phyloP scores from a whole-genome alignment of 1,140 invertebrate genomes.

The Eupeodes corollae region DNA sequence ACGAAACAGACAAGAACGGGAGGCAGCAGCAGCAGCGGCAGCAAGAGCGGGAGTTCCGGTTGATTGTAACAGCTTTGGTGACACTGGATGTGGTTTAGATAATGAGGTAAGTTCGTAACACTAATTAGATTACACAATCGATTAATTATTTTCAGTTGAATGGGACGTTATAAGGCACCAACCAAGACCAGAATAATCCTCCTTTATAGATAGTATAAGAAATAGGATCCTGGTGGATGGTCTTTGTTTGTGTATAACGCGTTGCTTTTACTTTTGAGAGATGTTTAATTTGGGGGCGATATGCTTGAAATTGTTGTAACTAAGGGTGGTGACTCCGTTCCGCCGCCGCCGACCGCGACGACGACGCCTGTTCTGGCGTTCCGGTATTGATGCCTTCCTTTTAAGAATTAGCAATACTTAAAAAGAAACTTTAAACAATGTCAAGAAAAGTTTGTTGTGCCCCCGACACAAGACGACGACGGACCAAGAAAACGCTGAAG shows the following conservation, averaged over 20 bases:
- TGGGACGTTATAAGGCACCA: not conserved
- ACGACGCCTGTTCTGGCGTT: too few species aligned
- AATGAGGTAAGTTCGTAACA: not conserved
- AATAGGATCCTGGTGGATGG: too few species aligned
- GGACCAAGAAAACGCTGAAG: too few species aligned
- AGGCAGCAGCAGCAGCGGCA: constrained; percentile 2
- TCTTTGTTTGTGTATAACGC: too few species aligned
- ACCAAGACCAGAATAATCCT: not conserved
- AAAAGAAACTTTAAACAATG: not conserved
- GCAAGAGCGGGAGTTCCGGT: constrained; percentile 1
- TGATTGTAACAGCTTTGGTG: not conserved
- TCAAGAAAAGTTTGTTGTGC: not conserved
- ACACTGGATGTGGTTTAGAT: not conserved
- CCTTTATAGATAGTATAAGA: too few species aligned
- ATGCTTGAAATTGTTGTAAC: too few species aligned
- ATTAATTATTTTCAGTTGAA: not conserved
- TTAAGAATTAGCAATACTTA: not conserved
- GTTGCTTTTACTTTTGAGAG: too few species aligned
- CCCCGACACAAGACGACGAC: not conserved
- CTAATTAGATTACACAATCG: not conserved
- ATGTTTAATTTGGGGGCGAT: too few species aligned
- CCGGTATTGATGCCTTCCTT: too few species aligned
- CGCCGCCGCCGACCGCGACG: too few species aligned
- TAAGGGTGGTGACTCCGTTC: too few species aligned
- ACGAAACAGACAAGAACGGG: too few species aligned